Evolutionary conservation across 1,140 invertebrate species (phyloP).

Genomic region (Drosophila sulfurigaster): DNA sequence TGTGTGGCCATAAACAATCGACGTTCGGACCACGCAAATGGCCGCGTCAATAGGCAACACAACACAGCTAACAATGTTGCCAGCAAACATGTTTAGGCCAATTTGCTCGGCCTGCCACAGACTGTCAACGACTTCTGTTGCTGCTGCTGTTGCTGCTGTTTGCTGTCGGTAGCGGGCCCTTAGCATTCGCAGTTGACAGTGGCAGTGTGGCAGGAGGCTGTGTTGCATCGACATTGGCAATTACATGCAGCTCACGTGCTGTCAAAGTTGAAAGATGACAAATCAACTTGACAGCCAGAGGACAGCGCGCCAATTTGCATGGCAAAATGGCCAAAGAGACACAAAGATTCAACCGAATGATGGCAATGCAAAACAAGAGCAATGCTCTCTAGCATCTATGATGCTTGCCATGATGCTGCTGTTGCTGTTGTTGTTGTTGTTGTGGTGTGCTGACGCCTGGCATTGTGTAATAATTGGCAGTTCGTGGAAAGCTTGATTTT

Average conservation of each 20-base stretch:
- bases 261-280: slow-evolving; percentile 83
- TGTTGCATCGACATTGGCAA: slow-evolving; percentile 53
- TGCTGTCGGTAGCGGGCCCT: slow-evolving; percentile 23
- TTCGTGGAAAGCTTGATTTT: slow-evolving; percentile 76
- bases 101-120: slow-evolving; percentile 77
- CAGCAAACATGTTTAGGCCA: slow-evolving; percentile 71
- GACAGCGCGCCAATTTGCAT: slow-evolving; percentile 74
- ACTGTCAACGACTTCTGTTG: slow-evolving; percentile 63
- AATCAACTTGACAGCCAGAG: slow-evolving; percentile 81
- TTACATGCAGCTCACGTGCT: slow-evolving; percentile 80
- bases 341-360: slow-evolving; percentile 59
- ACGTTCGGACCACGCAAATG: slow-evolving; percentile 23
- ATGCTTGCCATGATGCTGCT: neutral
- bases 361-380: slow-evolving; percentile 57
- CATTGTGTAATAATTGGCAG: slow-evolving; percentile 82
- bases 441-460: slow-evolving; percentile 59
- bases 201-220: slow-evolving; percentile 32
- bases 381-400: slow-evolving; percentile 36
- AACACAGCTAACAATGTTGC: slow-evolving; percentile 42
- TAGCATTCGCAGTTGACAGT: slow-evolving; percentile 26
- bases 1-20: slow-evolving; percentile 39
- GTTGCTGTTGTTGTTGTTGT: slow-evolving; percentile 3
- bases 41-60: slow-evolving; percentile 12
- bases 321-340: slow-evolving; percentile 60
- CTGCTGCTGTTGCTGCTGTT: no score